These are phyloP conservation scores for Rhynchophorus ferrugineus DNA, from an alignment of 1,140 invertebrate genomes.

Conservation along the genomic window DNA sequence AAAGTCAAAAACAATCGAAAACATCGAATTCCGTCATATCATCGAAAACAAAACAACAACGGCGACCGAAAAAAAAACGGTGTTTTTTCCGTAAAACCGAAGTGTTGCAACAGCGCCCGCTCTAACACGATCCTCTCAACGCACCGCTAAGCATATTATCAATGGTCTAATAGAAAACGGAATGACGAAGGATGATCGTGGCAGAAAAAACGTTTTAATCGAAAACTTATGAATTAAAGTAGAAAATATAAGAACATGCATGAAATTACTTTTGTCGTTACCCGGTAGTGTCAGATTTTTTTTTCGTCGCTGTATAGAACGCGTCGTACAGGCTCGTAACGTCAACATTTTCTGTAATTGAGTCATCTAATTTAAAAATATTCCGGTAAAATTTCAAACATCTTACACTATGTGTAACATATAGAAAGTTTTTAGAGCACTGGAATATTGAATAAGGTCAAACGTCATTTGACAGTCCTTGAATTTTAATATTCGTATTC, in stretches of 20 bases:
- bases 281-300: conserved; percentile 17
- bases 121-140: conserved; percentile 18
- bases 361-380: too few species aligned
- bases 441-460: too few species aligned
- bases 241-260: conserved; percentile 26
- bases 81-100: conserved; percentile 1
- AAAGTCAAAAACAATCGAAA: too few species aligned
- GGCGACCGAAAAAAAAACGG: conserved; percentile 4
- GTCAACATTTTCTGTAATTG: neutral
- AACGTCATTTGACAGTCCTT: too few species aligned
- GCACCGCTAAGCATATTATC: conserved; percentile 20
- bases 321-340: neutral
- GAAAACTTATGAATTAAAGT: conserved; percentile 25
- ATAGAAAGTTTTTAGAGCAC: too few species aligned
- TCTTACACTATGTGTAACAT: too few species aligned
- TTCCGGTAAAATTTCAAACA: too few species aligned
- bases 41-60: neutral
- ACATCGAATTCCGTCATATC: neutral
- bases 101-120: neutral
- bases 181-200: conserved; percentile 22
- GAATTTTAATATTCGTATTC: too few species aligned
- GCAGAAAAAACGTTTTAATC: conserved; percentile 14
- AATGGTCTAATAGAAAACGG: conserved; percentile 24
- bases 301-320: conserved; percentile 8
- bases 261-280: conserved; percentile 25